These are phyloP conservation scores for Octomys mimax DNA, from an alignment of 2,797 vertebrate species.

Conservation along the genomic window DNA sequence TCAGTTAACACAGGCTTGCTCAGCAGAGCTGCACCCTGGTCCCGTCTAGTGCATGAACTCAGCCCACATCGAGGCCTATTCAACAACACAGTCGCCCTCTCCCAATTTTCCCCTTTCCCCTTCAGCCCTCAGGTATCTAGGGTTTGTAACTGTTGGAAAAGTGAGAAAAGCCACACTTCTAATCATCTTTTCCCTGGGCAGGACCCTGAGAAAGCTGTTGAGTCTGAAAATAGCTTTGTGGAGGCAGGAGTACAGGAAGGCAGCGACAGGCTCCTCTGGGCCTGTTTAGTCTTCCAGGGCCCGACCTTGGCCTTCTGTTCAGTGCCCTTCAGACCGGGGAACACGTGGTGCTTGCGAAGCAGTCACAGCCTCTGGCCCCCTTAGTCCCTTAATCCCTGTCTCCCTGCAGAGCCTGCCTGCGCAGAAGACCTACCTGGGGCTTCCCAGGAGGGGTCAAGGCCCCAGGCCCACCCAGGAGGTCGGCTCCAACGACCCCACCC, in stretches of 20 bases:
- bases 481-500: background rate
- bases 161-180: background rate
- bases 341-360: conserved; percentile 69
- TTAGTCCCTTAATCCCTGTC: conserved; percentile 66
- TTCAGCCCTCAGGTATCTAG: background rate
- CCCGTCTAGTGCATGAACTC: background rate
- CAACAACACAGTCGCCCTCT: background rate
- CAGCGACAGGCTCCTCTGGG: conserved; percentile 63
- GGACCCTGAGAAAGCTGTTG: conserved; percentile 23
- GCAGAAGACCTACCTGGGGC: background rate
- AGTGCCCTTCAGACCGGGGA: conserved; percentile 75
- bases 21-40: background rate
- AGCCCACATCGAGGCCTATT: background rate
- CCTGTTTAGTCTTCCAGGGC: conserved; percentile 73
- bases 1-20: background rate
- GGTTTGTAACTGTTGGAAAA: background rate
- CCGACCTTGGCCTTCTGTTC: conserved; percentile 83
- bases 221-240: background rate
- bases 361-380: conserved; percentile 81
- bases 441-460: background rate
- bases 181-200: background rate
- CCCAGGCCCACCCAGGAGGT: background rate
- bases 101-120: background rate
- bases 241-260: conserved; percentile 56
- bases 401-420: conserved; percentile 14